Evolutionary conservation across 2,888 invertebrate genomes (phyloP).

Genomic region (Syritta pipiens): DNA sequence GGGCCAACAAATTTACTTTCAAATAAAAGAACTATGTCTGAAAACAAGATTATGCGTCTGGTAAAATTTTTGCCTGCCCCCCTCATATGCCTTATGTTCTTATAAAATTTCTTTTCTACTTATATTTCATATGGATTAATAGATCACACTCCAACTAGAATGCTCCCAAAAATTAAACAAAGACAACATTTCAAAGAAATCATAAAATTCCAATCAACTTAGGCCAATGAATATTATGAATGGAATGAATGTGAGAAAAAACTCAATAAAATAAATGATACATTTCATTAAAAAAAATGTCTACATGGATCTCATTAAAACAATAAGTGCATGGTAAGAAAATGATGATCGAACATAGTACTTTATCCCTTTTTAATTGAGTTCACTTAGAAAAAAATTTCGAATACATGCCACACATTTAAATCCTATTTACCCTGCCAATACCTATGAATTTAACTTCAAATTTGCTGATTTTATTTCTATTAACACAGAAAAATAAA

Average conservation of each 20-base stretch:
- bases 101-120: no score
- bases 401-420: constrained; percentile 42
- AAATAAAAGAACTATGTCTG: no score
- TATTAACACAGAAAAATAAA: neutral
- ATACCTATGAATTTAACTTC: constrained; percentile 13
- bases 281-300: constrained; percentile 73
- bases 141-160: neutral
- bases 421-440: neutral
- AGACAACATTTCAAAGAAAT: neutral
- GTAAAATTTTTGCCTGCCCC: no score
- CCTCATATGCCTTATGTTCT: no score
- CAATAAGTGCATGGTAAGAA: constrained; percentile 65
- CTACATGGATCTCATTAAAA: constrained; percentile 78
- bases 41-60: no score
- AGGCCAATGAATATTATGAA: constrained; percentile 45
- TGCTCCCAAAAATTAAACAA: neutral
- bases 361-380: constrained; percentile 1
- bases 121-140: no score
- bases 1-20: no score
- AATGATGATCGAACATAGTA: constrained; percentile 38
- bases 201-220: constrained; percentile 13
- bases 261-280: constrained; percentile 47
- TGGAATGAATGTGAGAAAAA: constrained; percentile 71
- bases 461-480: no score
- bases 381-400: constrained; percentile 21